phyloP scores from a whole-genome alignment of 2,797 vertebrate species.

The Lepilemur ruficaudatus region DNA sequence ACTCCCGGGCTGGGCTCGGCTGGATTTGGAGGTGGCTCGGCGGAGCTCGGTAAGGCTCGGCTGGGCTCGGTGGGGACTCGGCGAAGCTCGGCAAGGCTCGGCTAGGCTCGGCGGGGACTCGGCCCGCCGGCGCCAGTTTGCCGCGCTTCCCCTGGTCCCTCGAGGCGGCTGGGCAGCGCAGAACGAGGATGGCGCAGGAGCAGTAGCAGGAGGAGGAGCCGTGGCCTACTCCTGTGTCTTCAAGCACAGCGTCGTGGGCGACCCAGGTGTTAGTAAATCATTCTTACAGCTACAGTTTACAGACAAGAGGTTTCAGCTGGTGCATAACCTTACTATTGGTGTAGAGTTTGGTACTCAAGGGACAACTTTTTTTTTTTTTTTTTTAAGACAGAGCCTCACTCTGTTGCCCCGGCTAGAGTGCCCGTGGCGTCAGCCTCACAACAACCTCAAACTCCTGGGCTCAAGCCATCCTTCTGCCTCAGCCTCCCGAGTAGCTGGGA shows the following conservation, averaged over 20 bases:
- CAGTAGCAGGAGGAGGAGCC: background rate
- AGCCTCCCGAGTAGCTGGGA: too few relatives aligned
- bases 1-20: background rate
- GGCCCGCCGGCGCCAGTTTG: background rate
- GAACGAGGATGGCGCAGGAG: background rate
- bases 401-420: too few relatives aligned
- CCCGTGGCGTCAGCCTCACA: too few relatives aligned
- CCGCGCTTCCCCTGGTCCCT: background rate
- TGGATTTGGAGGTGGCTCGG: too few relatives aligned
- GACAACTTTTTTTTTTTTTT: conserved; percentile 85
- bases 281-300: conserved; percentile 96
- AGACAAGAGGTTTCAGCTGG: conserved; percentile 86
- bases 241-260: background rate
- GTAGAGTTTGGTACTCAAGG: conserved; percentile 96
- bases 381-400: too few relatives aligned
- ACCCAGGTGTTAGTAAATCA: conserved; percentile 95
- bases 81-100: background rate
- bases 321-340: conserved; percentile 96
- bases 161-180: too few relatives aligned
- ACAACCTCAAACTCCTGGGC: too few relatives aligned
- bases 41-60: too few relatives aligned
- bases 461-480: too few relatives aligned
- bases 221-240: background rate
- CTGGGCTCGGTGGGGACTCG: too few relatives aligned
- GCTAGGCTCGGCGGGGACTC: too few relatives aligned